phyloP scores from a whole-genome alignment of 2,113 vertebrate genomes.

The Girardinichthys multiradiatus region DNA sequence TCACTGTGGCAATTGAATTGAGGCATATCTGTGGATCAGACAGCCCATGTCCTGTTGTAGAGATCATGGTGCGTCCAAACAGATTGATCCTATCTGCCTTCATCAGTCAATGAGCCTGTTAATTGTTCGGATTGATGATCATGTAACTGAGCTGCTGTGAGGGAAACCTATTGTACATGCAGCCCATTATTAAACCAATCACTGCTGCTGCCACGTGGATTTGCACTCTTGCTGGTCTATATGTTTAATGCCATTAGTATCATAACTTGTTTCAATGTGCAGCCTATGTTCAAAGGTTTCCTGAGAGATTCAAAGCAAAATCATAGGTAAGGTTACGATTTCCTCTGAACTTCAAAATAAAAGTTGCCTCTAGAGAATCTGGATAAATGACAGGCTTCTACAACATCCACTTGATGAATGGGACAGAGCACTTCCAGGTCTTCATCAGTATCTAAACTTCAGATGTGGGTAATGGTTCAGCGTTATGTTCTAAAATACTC shows the following conservation, averaged over 20 bases:
- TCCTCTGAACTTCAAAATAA: neutral
- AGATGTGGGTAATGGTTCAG: no score
- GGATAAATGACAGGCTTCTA: no score
- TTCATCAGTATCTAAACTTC: no score
- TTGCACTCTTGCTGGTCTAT: neutral
- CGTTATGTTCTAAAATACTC: no score
- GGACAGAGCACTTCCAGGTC: no score
- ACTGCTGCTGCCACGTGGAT: neutral
- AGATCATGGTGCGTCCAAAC: constrained; percentile 5
- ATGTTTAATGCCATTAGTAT: neutral
- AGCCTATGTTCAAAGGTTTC: neutral
- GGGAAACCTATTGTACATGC: neutral
- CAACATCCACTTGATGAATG: no score
- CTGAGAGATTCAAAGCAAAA: neutral
- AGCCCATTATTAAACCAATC: neutral
- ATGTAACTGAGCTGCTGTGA: neutral
- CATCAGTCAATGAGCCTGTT: constrained; percentile 23
- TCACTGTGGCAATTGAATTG: constrained; percentile 8
- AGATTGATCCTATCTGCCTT: constrained; percentile 30
- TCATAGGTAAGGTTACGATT: neutral
- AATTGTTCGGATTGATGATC: constrained; percentile 6
- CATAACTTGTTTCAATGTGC: neutral
- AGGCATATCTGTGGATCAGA: constrained; percentile 15
- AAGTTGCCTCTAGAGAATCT: neutral
- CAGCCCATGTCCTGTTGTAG: constrained; percentile 24